Percentiles rank a stretch among this genome's conserved stretches.
phyloP scores from a whole-genome alignment of 2,113 vertebrate genomes.

The Mustelus asterias region DNA sequence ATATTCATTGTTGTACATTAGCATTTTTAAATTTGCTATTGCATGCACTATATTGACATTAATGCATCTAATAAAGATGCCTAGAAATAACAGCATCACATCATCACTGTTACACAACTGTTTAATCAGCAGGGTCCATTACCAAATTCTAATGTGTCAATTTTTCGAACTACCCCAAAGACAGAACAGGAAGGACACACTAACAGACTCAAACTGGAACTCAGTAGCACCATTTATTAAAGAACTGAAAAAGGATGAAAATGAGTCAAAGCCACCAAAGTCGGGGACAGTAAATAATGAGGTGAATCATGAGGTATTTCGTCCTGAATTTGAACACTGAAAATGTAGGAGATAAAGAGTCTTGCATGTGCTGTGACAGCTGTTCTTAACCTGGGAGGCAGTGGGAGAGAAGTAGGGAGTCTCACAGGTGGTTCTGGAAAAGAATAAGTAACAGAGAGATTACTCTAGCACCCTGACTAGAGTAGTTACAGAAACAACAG shows the following conservation, averaged over 20 bases:
- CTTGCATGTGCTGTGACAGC: background rate
- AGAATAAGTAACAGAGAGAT: background rate
- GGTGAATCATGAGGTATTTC: background rate
- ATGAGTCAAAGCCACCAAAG: background rate
- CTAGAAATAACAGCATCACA: background rate
- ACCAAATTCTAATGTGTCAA: background rate
- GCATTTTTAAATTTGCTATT: constrained; percentile 14
- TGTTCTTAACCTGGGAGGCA: background rate
- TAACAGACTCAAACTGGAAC: background rate
- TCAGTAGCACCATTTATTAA: background rate
- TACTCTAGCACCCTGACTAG: background rate
- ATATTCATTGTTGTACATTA: background rate
- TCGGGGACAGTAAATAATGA: background rate
- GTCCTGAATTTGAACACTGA: background rate
- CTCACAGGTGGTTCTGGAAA: background rate
- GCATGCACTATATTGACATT: constrained; percentile 19
- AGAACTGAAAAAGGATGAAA: background rate
- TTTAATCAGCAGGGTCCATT: background rate
- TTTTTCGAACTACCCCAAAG: background rate
- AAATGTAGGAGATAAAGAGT: background rate
- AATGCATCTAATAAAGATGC: constrained; percentile 24
- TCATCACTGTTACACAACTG: background rate
- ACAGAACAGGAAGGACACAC: background rate
- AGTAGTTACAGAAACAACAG: background rate
- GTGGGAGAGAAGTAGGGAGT: background rate